phyloP scores from a whole-genome alignment of 2,888 invertebrate species.

The Andricus curvator region DNA sequence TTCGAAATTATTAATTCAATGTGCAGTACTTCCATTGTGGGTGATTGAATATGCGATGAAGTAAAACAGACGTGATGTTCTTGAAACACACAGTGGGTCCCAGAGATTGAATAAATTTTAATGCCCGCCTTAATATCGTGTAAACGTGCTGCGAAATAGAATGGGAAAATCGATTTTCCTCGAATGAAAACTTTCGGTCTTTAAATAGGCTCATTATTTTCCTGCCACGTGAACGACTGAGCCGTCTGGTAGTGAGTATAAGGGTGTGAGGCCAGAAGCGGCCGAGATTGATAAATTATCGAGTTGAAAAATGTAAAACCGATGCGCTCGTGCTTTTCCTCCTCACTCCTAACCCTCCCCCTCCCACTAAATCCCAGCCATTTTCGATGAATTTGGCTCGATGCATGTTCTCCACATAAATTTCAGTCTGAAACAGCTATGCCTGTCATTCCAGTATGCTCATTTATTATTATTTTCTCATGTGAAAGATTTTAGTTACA shows the following conservation, averaged over 20 bases:
- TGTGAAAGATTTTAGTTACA: neutral
- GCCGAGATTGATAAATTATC: conserved; percentile 75
- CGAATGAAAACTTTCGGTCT: conserved; percentile 68
- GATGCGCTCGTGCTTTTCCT: conserved; percentile 53
- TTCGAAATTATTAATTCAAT: conserved; percentile 6
- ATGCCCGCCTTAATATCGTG: conserved; percentile 43
- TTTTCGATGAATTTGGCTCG: neutral
- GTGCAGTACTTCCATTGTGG: conserved; percentile 31
- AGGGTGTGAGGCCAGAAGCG: conserved; percentile 50
- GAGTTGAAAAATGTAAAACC: conserved; percentile 75
- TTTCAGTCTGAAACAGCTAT: conserved; percentile 63
- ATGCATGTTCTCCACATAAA: conserved; percentile 59
- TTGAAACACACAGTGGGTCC: conserved; percentile 41
- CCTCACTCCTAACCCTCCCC: neutral
- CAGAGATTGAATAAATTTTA: conserved; percentile 56
- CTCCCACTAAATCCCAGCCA: neutral
- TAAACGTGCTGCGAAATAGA: conserved; percentile 50
- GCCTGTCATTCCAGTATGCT: conserved; percentile 61
- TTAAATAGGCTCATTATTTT: conserved; percentile 75
- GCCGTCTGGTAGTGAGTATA: conserved; percentile 47
- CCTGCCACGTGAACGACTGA: conserved; percentile 61
- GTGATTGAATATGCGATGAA: conserved; percentile 28
- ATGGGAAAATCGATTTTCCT: conserved; percentile 67
- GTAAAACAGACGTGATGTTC: conserved; percentile 32
- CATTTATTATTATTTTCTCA: conserved; percentile 48